Percentiles rank a stretch among this genome's conserved stretches.
Conservation (phyloP, 2,888 invertebrate species). For the Cephus nigrinus region DNA sequence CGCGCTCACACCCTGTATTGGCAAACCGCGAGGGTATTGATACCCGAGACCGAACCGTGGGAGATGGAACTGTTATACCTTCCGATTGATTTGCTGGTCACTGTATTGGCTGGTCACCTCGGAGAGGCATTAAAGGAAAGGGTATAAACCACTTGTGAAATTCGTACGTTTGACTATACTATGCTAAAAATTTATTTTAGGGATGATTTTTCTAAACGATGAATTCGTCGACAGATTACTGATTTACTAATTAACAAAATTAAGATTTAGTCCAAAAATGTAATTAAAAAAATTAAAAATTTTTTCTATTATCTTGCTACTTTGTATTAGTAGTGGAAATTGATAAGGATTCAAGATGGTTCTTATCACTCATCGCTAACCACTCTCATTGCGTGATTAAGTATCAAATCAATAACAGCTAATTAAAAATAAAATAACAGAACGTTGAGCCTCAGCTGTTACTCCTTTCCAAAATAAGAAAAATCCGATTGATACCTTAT, state of each 20-base stretch:
- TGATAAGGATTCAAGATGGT: neutral
- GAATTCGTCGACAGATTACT: too few relatives aligned
- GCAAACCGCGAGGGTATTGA: neutral
- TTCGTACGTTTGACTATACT: neutral
- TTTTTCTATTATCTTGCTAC: neutral
- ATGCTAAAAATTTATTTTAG: neutral
- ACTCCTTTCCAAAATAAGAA: neutral
- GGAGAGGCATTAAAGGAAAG: neutral
- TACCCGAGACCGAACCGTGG: neutral
- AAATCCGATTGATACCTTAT: constrained; percentile 11
- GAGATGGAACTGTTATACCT: neutral
- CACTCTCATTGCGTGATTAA: neutral
- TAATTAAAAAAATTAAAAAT: neutral
- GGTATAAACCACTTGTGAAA: neutral
- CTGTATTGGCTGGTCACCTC: neutral
- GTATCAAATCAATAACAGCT: constrained; percentile 2
- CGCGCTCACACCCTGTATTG: neutral
- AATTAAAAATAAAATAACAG: constrained; percentile 21
- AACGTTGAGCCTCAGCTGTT: constrained; percentile 4
- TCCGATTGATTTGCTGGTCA: neutral
- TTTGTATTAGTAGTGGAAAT: neutral
- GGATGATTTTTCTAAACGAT: too few relatives aligned
- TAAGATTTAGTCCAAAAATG: neutral
- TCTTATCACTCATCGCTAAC: too few relatives aligned
- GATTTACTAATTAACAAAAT: neutral